These are phyloP conservation scores for Zingel zingel DNA, from an alignment of 2,113 vertebrate genomes.

Conservation along the genomic window DNA sequence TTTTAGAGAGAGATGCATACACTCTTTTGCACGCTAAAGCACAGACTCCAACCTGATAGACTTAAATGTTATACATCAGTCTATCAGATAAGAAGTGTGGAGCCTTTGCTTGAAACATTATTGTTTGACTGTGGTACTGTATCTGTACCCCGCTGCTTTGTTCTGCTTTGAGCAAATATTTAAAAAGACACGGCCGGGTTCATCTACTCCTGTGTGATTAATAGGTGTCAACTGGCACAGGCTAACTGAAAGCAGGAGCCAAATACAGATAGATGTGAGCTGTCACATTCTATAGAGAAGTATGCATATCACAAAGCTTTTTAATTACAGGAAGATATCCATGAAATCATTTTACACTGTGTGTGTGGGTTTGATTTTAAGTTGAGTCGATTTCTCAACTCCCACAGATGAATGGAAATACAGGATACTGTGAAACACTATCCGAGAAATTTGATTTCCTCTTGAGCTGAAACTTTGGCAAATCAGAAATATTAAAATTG, in stretches of 20 bases:
- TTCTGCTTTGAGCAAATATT: constrained; percentile 13
- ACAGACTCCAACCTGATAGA: neutral
- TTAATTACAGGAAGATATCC: neutral
- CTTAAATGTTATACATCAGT: neutral
- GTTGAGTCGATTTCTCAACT: neutral
- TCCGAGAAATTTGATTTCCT: neutral
- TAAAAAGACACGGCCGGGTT: neutral
- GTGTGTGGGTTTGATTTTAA: neutral
- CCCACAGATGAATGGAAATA: neutral
- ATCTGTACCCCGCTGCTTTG: neutral
- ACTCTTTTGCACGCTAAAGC: neutral
- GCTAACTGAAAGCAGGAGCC: neutral
- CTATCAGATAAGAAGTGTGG: neutral
- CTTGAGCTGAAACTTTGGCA: neutral
- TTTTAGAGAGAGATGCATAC: neutral
- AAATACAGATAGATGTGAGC: constrained; percentile 31
- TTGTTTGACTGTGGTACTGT: neutral
- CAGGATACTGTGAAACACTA: neutral
- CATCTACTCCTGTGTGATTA: constrained; percentile 18
- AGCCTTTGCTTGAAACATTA: neutral
- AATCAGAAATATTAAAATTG: neutral
- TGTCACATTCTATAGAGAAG: neutral
- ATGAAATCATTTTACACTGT: neutral
- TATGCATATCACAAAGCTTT: neutral
- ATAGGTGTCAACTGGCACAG: constrained; percentile 3